These are phyloP conservation scores for Parauchenoglanis ngamensis DNA, from an alignment of 2,797 vertebrate species.

Conservation along the genomic window DNA sequence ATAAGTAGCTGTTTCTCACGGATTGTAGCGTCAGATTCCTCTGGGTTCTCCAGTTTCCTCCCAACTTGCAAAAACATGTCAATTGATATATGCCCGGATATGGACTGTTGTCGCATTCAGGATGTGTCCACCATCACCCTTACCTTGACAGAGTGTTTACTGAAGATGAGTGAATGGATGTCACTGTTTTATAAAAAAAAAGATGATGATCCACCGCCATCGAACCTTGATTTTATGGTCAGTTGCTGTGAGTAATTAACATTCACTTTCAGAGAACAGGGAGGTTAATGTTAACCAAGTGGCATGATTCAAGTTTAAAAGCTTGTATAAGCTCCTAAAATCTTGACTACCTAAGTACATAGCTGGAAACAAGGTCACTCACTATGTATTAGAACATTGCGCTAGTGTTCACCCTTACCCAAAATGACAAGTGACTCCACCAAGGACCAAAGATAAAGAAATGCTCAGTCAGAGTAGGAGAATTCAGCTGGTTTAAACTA, in stretches of 20 bases:
- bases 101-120: background rate
- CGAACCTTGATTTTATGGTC: background rate
- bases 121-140: background rate
- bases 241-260: background rate
- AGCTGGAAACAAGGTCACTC: background rate
- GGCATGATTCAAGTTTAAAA: background rate
- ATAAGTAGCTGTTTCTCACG: background rate
- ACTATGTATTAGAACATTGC: background rate
- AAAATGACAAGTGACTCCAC: conserved; percentile 26
- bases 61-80: background rate
- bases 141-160: background rate
- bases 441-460: background rate
- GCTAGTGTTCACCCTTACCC: background rate
- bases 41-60: background rate
- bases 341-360: background rate
- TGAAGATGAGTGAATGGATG: background rate
- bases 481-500: conserved; percentile 16
- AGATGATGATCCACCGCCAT: background rate
- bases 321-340: background rate
- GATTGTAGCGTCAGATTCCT: background rate
- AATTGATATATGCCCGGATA: background rate
- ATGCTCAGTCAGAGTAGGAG: conserved; percentile 16
- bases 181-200: background rate
- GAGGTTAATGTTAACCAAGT: background rate
- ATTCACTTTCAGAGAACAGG: background rate